These are phyloP conservation scores for Dasyprocta punctata DNA, from an alignment of 2,113 vertebrate species.

Conservation along the genomic window DNA sequence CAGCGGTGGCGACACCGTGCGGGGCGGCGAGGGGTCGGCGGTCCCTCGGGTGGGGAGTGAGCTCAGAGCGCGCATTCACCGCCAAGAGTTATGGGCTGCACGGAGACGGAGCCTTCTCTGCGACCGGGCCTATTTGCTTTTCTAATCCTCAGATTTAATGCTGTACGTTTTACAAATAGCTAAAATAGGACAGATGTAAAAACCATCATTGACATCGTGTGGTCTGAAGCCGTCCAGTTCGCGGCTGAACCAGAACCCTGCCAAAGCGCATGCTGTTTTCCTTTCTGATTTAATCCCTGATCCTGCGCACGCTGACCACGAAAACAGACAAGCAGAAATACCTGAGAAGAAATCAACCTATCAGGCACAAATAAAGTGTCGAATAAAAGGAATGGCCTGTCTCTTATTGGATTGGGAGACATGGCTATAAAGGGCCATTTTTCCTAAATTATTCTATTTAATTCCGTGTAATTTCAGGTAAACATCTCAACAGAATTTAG, in stretches of 20 bases:
- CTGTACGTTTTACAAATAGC: slow-evolving; percentile 28
- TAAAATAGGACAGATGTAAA: slow-evolving; percentile 54
- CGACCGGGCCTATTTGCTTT: slow-evolving; percentile 41
- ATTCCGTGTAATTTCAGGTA: neutral
- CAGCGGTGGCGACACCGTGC: neutral
- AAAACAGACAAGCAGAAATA: slow-evolving; percentile 45
- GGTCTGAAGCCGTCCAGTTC: neutral
- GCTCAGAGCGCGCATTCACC: slow-evolving; percentile 37
- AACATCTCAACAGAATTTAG: slow-evolving; percentile 25
- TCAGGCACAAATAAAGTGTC: neutral
- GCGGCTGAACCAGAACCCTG: neutral
- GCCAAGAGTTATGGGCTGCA: slow-evolving; percentile 61
- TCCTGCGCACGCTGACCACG: neutral
- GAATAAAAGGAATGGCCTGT: neutral
- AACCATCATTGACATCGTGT: neutral
- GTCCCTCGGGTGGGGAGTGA: slow-evolving; percentile 27
- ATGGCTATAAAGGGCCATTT: neutral
- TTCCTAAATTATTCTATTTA: slow-evolving; percentile 23
- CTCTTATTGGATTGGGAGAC: slow-evolving; percentile 10
- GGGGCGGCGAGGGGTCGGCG: neutral
- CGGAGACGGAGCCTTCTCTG: slow-evolving; percentile 13
- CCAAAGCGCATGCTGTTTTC: slow-evolving; percentile 1
- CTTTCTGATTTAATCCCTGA: slow-evolving; percentile 12
- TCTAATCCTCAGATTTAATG: slow-evolving; percentile 59
- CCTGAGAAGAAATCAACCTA: neutral